These are phyloP conservation scores for Axea sp. DNA, from an alignment of 2,888 invertebrate genomes.

Conservation along the genomic window DNA sequence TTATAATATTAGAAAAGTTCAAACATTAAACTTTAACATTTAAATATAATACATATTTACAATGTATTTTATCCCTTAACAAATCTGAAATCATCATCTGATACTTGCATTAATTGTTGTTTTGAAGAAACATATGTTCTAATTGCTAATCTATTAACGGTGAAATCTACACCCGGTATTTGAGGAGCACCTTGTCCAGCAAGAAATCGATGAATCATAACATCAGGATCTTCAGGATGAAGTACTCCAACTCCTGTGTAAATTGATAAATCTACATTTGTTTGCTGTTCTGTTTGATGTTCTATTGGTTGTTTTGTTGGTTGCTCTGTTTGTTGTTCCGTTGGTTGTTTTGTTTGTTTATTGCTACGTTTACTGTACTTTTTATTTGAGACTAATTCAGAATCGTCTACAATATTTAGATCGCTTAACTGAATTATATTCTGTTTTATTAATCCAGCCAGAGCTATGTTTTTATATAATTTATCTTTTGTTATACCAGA, in stretches of 20 bases:
- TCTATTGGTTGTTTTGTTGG: background rate
- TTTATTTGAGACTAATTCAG: background rate
- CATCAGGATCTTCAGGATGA: slow-evolving; percentile 25
- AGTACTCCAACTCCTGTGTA: background rate
- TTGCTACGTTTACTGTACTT: background rate
- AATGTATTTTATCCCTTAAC: too few species aligned
- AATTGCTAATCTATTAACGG: slow-evolving; percentile 20
- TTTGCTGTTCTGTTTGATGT: background rate
- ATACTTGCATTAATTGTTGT: slow-evolving; percentile 32
- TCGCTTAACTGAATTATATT: slow-evolving; percentile 25
- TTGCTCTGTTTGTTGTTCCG: background rate
- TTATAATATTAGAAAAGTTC: too few species aligned
- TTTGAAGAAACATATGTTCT: slow-evolving; percentile 22
- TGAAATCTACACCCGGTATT: slow-evolving; percentile 34
- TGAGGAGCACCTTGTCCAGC: slow-evolving; percentile 29
- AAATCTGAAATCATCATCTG: slow-evolving; percentile 45
- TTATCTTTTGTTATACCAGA: background rate
- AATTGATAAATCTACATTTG: background rate
- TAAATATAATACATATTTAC: too few species aligned
- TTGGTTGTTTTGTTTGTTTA: background rate
- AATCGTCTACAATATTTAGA: background rate
- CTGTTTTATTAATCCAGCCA: slow-evolving; percentile 2
- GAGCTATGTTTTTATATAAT: slow-evolving; percentile 18
- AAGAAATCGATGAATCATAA: slow-evolving; percentile 30
- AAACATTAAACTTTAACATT: too few species aligned